Base-by-base conservation (phyloP, 2,113 vertebrate species). In the Pseudolaguvia tuberculata region DNA sequence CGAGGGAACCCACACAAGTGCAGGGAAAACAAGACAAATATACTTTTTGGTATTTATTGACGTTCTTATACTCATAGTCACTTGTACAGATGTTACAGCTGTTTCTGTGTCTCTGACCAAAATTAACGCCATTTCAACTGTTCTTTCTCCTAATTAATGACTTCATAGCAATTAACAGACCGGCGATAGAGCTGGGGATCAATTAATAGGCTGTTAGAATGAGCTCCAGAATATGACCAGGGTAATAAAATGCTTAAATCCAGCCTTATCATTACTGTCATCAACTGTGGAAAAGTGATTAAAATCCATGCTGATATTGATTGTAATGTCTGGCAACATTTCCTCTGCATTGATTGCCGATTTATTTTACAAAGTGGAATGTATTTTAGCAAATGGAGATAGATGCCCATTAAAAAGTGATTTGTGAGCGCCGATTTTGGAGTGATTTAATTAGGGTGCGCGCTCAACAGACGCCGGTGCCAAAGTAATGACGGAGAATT, bases 331-430 rank as follows among this genome's bases (percentile, higher is more conserved):
- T 75, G 73, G 52, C 73, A 68, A 18, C 20, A 2, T 58, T 58
- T 75, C 63, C 63, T 75, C 53, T 8, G 4, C 63, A 75, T 68
- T 75, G 73, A 75, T 75, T 68, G 63, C 25, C 25, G 55, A 58
- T 75, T 75, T 68, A 58, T 75, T 75, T 68, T 50, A 55, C 62
- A 66, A 75, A 75, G 62, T 67, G 51, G 42, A 58, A 55, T 56
- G 50, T 75, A 55, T 35, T 73, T 62, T 29, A 68, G 9, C 27
- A 55, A 75, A 75, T 56, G 72, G 61, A 45, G 61, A 75, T 65
- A 67, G 63, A 67, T 74, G 59, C 48, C 45, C 58, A 74, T 51
- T 51, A 65, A 51, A 61, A 31, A 29, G 63, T 75, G 52, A 71
- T 71, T 71, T 57, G 31, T 57, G 55, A 57, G 35, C 17, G 21